Base-by-base conservation (phyloP, 2,113 vertebrate species). In the Ardeotis arabs region DNA sequence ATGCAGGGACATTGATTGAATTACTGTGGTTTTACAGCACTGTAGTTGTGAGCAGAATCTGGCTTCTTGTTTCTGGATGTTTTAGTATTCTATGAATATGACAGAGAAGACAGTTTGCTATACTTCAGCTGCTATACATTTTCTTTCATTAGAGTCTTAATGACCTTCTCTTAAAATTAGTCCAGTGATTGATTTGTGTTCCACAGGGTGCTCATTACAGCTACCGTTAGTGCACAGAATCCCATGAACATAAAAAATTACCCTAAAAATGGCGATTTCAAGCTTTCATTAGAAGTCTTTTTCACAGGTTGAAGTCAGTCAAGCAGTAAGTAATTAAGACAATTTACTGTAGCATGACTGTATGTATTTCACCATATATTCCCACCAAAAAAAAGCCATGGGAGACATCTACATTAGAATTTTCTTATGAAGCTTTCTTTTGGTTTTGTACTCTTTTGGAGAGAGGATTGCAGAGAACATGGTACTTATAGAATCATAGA, bases 141-240 rank as follows among this genome's bases (percentile, higher is more conserved):
- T 84, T 74, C 84, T 96, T 90, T 92, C 60, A 44, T 64, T 70
- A 63, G 27, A 77, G 27, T 81, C 68, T 90, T 72, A 58, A 60
- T 86, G 80, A 95, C 52, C 49, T 79, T 45, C 49, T 83, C 89
- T 92, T 90, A 92, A 96, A 95, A 92, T 86, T 72, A 93, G 33
- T 89, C 39, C 60, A 67, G 28, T 64, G 79, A 86, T 66, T 93
- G 87, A 93, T 91, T 86, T 90, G 59, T 94, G 91, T 96, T 96
- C 88, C 80, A 93, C 68, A 67, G 93, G 73, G 85, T 90, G 9
- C 62, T 94, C 66, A 82, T 95, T 94, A 91, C 81, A 91, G 87
- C 49, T 87, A 77, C 45, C 2, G 0, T 79, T 84, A 81, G 73
- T 73, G 73, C 64, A 87, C 68, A 68, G 74, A 93, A 90, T 84